Conservation (phyloP, 2,113 vertebrate species). For the Xenopus tropicalis region UCB_Xtro_10.0 CM004449.2:127879001-127879500, state of each 20-base stretch:
- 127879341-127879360: too few relatives aligned
- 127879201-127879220: constrained; percentile 23
- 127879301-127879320: neutral
- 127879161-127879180: constrained; percentile 57
- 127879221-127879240: constrained; percentile 56
- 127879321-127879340: too few relatives aligned
- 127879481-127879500: too few relatives aligned
- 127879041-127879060: constrained; percentile 52
- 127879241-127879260: constrained; percentile 70
- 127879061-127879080: constrained; percentile 53
- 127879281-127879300: neutral
- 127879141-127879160: constrained; percentile 47
- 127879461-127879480: too few relatives aligned
- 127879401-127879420: too few relatives aligned
- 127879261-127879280: constrained; percentile 49
- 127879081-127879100: constrained; percentile 49
- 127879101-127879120: constrained; percentile 39
- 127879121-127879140: constrained; percentile 50
- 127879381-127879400: too few relatives aligned
- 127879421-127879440: too few relatives aligned
- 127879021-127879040: constrained; percentile 56
- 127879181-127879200: constrained; percentile 59
- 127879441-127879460: too few relatives aligned
- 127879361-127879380: too few relatives aligned
- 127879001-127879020: constrained; percentile 62